Conservation (phyloP, 2,797 vertebrate genomes). For the Gymnoscopelus braueri region DNA sequence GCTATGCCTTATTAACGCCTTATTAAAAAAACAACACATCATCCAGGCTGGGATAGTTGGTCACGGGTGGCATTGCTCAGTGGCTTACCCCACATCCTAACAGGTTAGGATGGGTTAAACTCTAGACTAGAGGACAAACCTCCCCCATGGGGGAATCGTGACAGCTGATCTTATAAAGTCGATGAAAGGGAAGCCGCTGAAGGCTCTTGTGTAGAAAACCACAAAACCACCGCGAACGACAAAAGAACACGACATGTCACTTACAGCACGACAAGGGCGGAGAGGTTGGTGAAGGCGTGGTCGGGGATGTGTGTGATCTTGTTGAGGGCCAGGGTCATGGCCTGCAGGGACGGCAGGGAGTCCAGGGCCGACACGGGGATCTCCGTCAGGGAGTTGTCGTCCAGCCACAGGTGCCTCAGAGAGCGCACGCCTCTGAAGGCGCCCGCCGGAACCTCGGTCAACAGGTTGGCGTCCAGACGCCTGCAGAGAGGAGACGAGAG, state of each 20-base stretch:
- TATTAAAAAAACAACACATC: too few relatives aligned
- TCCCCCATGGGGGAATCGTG: too few relatives aligned
- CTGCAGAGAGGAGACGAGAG: conserved; percentile 69
- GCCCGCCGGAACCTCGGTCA: conserved; percentile 88
- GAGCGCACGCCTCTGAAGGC: conserved; percentile 90
- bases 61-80: too few relatives aligned
- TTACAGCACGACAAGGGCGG: conserved; percentile 95
- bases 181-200: too few relatives aligned
- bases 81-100: too few relatives aligned
- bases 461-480: conserved; percentile 94
- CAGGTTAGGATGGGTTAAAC: too few relatives aligned
- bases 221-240: conserved; percentile 15
- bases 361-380: conserved; percentile 91
- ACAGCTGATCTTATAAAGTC: too few relatives aligned
- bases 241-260: conserved; percentile 54
- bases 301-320: conserved; percentile 91
- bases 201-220: too few relatives aligned
- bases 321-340: conserved; percentile 97
- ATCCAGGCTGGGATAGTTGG: too few relatives aligned
- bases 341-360: conserved; percentile 90
- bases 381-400: conserved; percentile 91
- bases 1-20: too few relatives aligned
- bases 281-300: conserved; percentile 93
- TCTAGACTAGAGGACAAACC: too few relatives aligned
- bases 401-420: conserved; percentile 94